Evolutionary conservation across 2,888 invertebrate species (phyloP).

Genomic region (Ennomos quercinarius): DNA sequence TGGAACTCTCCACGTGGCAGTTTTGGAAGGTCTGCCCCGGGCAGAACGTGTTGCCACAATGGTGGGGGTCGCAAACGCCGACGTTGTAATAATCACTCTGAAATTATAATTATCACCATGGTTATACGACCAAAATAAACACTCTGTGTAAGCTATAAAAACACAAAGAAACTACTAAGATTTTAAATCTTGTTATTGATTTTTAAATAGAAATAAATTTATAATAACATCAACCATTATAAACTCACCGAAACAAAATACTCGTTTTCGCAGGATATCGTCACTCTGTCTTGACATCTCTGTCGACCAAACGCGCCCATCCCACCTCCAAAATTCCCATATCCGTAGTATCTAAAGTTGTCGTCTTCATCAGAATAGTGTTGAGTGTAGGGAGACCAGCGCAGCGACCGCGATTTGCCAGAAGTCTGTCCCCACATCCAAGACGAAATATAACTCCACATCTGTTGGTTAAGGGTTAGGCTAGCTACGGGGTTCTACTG

Average conservation of each 20-base stretch:
- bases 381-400: conserved; percentile 79
- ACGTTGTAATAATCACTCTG: conserved; percentile 86
- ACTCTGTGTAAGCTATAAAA: too few species aligned
- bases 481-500: conserved; percentile 64
- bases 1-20: conserved; percentile 90
- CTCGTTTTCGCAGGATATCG: conserved; percentile 93
- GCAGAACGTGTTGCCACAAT: conserved; percentile 91
- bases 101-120: conserved; percentile 34
- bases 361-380: conserved; percentile 63
- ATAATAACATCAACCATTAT: neutral
- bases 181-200: too few species aligned
- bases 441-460: conserved; percentile 78
- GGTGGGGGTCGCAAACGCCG: conserved; percentile 91
- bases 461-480: conserved; percentile 67
- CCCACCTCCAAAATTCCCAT: conserved; percentile 69
- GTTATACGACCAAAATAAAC: too few species aligned
- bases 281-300: conserved; percentile 89
- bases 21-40: conserved; percentile 67
- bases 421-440: conserved; percentile 73
- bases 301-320: conserved; percentile 66
- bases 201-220: too few species aligned
- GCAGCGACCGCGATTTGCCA: conserved; percentile 29
- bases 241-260: conserved; percentile 90
- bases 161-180: neutral
- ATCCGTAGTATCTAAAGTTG: conserved; percentile 67